phyloP scores from a whole-genome alignment of 2,888 invertebrate species.

The Neoascia interrupta region DNA sequence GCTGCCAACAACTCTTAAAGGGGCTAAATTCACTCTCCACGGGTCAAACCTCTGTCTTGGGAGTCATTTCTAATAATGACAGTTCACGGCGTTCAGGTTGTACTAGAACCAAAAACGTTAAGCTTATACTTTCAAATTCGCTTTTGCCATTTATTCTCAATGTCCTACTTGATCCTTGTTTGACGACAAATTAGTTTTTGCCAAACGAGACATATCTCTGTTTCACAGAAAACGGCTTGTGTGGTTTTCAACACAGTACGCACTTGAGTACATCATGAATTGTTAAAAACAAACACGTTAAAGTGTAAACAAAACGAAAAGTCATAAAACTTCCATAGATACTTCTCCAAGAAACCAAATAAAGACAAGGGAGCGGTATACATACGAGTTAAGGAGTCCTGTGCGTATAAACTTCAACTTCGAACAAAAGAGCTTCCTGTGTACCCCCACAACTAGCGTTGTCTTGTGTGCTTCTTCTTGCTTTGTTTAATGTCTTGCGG shows the following conservation, averaged over 20 bases:
- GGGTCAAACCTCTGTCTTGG: too few relatives aligned
- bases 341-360: constrained; percentile 53
- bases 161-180: too few relatives aligned
- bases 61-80: too few relatives aligned
- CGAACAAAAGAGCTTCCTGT: constrained; percentile 21
- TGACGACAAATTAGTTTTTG: too few relatives aligned
- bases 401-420: constrained; percentile 58
- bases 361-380: constrained; percentile 10
- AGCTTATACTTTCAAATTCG: too few relatives aligned
- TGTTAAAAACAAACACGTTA: constrained; percentile 55
- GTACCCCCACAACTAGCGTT: not conserved
- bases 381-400: too few relatives aligned
- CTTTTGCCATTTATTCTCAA: too few relatives aligned
- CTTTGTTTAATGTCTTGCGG: constrained; percentile 60
- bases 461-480: not conserved
- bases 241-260: constrained; percentile 32
- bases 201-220: too few relatives aligned
- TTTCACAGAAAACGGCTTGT: constrained; percentile 24
- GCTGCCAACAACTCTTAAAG: too few relatives aligned
- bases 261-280: constrained; percentile 49
- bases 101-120: too few relatives aligned
- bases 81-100: too few relatives aligned
- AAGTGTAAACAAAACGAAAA: constrained; percentile 55
- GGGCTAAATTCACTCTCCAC: too few relatives aligned
- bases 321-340: constrained; percentile 62